These are phyloP conservation scores for Microctonus aethiopoides DNA, from an alignment of 2,888 invertebrate species.

Conservation along the genomic window DNA sequence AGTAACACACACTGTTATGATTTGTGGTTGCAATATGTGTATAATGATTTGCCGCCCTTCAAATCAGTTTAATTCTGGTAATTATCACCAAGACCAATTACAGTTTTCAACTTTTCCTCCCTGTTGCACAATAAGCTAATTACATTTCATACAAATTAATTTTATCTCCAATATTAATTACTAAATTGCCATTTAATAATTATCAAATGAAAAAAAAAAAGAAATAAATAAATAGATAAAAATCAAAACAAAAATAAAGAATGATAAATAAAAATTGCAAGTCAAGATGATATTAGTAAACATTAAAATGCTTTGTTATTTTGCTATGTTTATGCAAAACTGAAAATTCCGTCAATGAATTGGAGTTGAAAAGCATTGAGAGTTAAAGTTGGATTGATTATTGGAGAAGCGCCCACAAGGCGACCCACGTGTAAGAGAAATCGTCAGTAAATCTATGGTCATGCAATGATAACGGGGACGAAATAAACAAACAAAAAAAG, in stretches of 20 bases:
- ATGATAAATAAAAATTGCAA: neutral
- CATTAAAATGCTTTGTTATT: neutral
- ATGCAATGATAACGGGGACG: conserved; percentile 35
- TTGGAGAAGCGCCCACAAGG: conserved; percentile 44
- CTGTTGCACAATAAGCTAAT: neutral
- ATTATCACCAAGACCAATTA: neutral
- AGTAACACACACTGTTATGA: conserved; percentile 44
- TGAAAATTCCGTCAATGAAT: neutral
- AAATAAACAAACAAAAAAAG: conserved; percentile 20
- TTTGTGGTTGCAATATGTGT: neutral
- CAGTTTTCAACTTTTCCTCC: neutral
- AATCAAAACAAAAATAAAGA: too few relatives aligned
- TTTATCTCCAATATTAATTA: neutral
- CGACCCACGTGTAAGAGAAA: conserved; percentile 40
- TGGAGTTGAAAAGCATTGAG: conserved; percentile 11
- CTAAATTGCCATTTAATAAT: neutral
- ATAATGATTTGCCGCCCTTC: conserved; percentile 1
- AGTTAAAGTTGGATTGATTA: conserved; percentile 37
- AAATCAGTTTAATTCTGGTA: conserved; percentile 16
- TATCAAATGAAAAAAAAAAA: neutral
- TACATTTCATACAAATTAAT: neutral
- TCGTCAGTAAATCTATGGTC: conserved; percentile 34
- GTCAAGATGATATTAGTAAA: neutral
- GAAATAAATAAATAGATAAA: too few relatives aligned
- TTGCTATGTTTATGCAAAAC: neutral